phyloP scores from a whole-genome alignment of 2,113 vertebrate species.

The Bubo bubo region DNA sequence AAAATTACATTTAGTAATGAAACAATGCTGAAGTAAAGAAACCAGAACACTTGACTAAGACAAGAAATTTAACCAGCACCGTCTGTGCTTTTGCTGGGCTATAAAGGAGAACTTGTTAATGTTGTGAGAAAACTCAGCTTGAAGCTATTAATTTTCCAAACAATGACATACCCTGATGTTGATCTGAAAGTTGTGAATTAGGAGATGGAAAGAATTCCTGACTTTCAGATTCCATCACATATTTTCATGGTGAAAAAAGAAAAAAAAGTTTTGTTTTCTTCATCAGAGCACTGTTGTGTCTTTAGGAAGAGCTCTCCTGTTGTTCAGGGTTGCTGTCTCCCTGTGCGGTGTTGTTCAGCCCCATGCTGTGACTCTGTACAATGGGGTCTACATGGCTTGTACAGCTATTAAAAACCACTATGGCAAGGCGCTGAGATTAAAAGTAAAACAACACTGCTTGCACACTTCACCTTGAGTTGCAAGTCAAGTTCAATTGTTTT shows the following conservation, averaged over 20 bases:
- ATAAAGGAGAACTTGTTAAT: conserved; percentile 38
- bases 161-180: conserved; percentile 20
- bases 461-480: background rate
- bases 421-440: background rate
- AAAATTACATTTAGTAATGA: conserved; percentile 46
- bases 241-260: background rate
- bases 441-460: background rate
- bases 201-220: conserved; percentile 29
- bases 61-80: conserved; percentile 63
- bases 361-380: background rate
- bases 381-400: rapidly evolving
- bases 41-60: conserved; percentile 30
- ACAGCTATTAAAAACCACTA: background rate
- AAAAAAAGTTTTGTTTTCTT: background rate
- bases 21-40: conserved; percentile 72
- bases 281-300: background rate
- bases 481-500: background rate
- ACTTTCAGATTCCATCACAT: conserved; percentile 18
- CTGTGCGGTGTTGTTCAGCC: background rate
- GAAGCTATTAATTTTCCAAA: conserved; percentile 75
- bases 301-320: background rate
- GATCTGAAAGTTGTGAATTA: conserved; percentile 32
- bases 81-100: conserved; percentile 61
- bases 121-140: conserved; percentile 66
- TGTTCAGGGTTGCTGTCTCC: background rate